Evolutionary conservation across 2,888 invertebrate genomes (phyloP).

Genomic region (Drosophila dives): DNA sequence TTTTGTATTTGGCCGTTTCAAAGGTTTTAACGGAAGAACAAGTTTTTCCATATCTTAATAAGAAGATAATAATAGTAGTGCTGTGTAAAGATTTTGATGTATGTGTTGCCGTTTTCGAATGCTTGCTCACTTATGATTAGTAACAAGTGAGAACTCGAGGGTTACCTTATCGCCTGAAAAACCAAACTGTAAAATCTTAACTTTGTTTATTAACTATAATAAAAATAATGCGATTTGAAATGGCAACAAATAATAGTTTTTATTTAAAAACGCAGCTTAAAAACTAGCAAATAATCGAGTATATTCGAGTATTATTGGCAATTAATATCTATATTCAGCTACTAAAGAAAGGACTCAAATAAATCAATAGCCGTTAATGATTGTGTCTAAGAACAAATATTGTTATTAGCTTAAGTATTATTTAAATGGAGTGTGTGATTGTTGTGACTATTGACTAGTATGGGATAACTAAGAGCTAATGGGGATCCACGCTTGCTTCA

Average conservation of each 20-base stretch:
- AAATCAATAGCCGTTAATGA: constrained; percentile 34
- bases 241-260: constrained; percentile 69
- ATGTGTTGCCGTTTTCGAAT: constrained; percentile 1
- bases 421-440: constrained; percentile 6
- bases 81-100: constrained; percentile 2
- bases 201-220: constrained; percentile 15
- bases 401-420: constrained; percentile 44
- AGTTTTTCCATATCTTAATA: neutral
- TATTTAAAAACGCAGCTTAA: constrained; percentile 66
- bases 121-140: constrained; percentile 12
- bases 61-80: constrained; percentile 12
- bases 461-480: constrained; percentile 13
- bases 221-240: constrained; percentile 52
- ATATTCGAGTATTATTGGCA: constrained; percentile 54
- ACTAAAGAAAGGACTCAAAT: constrained; percentile 46
- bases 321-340: constrained; percentile 57
- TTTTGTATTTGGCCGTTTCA: constrained; percentile 20
- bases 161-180: constrained; percentile 10
- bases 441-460: constrained; percentile 40
- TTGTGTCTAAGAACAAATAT: constrained; percentile 52
- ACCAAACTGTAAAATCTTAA: constrained; percentile 14
- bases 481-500: constrained; percentile 17
- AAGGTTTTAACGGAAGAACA: constrained; percentile 16
- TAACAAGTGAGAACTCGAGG: neutral
- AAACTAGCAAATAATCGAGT: constrained; percentile 69